Base-by-base conservation (phyloP, 2,888 invertebrate species). In the Pegoplata infirma region DNA sequence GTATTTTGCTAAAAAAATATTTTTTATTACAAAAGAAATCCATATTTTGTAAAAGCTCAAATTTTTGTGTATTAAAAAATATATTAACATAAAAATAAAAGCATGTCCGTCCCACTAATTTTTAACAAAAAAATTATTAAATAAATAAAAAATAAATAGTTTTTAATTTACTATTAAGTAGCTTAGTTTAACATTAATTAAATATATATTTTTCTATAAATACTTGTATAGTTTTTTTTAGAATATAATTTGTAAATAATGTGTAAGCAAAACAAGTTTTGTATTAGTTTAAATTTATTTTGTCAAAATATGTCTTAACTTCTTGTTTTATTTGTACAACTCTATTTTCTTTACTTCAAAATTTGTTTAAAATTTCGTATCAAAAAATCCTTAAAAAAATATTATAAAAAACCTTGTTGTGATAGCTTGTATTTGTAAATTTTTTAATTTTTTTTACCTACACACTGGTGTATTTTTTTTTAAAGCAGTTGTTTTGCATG, bases 61-160 rank as follows among this genome's bases (percentile, higher is more conserved):
- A 61, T 63, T 56, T 64, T 68, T 68, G 16, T 68, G 44, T 21
- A 66, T 55, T 36, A 53, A 59, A 36, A 17, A 23, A 51, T 14
- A 59, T 51, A 72, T 67, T 61, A 71, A 67, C n/a, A n/a, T n/a
- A 17, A 67, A 44, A 49, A 63, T 19, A 71, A 59, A 59, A 69
- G 73, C 75, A 75, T 79, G 75, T 79, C 79, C 79, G 79, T 79
- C 79, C 79, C 71, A 79, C 44, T 79, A 75, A 79, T 71, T 63
- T 67, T 47, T 66, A 74, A 67, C 36, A 68, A 56, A 59, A 64
- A 21, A 46, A 21, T 21, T n/a, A 59, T 49, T 21, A 19, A 21
- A 64, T 21, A 32, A 64, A 44, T 44, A 63, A 55, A 55, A 53
- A 32, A 71, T 47, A 12, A 23, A 58, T 63, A 51, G 46, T 21